These are phyloP conservation scores for Indicator indicator DNA, from an alignment of 2,113 vertebrate species.

Conservation along the genomic window DNA sequence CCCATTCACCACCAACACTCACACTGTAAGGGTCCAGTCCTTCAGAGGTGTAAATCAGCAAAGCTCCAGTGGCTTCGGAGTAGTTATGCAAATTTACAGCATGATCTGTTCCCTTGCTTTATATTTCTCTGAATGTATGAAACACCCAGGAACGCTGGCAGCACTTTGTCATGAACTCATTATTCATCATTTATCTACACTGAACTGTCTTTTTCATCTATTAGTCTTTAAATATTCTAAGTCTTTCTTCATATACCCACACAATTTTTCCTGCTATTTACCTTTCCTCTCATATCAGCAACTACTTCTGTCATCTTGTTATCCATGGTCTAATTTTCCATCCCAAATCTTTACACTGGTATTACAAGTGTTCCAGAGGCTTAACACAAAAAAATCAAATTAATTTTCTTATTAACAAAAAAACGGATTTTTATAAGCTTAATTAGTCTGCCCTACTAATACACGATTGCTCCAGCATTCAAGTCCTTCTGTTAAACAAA, in stretches of 20 bases:
- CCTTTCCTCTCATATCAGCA: constrained; percentile 34
- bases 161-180: background rate
- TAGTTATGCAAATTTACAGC: background rate
- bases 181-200: constrained; percentile 54
- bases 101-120: background rate
- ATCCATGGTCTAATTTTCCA: constrained; percentile 63
- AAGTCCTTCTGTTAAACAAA: constrained; percentile 37
- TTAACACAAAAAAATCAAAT: constrained; percentile 59
- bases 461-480: background rate
- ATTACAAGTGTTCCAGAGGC: constrained; percentile 58
- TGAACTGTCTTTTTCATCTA: constrained; percentile 29
- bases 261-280: constrained; percentile 42
- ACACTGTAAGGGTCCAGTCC: background rate
- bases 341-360: constrained; percentile 56
- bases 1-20: background rate
- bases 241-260: constrained; percentile 38
- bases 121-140: background rate
- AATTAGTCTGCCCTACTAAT: constrained; percentile 65
- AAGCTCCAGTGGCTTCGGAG: background rate
- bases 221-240: constrained; percentile 51
- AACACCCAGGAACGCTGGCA: background rate
- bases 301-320: constrained; percentile 26
- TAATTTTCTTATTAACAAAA: constrained; percentile 65
- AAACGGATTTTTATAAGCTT: constrained; percentile 66
- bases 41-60: constrained; percentile 17